phyloP scores from a whole-genome alignment of 2,113 vertebrate species.

The human (Homo sapiens) region DNA sequence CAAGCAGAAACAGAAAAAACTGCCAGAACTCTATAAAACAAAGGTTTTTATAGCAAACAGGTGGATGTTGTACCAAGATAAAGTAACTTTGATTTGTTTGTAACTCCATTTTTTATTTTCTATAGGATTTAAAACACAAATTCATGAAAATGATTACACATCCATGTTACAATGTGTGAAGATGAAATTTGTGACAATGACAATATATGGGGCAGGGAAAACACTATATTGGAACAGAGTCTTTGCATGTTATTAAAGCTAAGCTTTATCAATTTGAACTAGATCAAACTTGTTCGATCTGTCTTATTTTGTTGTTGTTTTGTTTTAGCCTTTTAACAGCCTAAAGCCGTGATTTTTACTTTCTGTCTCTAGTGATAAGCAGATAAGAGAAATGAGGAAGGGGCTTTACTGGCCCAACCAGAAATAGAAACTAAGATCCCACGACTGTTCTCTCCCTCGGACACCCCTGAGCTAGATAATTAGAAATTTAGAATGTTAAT shows the following conservation, averaged over 20 bases:
- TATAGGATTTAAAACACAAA: background rate
- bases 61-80: background rate
- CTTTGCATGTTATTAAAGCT: fast-evolving
- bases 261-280: background rate
- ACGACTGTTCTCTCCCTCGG: too few relatives aligned
- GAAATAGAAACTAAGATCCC: too few relatives aligned
- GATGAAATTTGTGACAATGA: background rate
- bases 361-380: too few relatives aligned
- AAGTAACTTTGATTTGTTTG: background rate
- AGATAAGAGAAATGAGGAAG: too few relatives aligned
- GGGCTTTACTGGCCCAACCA: too few relatives aligned
- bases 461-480: too few relatives aligned
- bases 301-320: too few relatives aligned
- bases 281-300: too few relatives aligned
- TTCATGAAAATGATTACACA: background rate
- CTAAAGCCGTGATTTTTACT: too few relatives aligned
- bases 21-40: background rate
- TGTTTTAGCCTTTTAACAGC: too few relatives aligned
- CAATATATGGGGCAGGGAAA: background rate
- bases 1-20: background rate
- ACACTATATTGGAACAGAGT: background rate
- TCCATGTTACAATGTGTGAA: background rate
- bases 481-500: background rate
- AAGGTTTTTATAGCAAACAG: background rate
- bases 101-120: background rate